A percentile compares a stretch with the other conserved stretches of the same genome.
phyloP scores from a whole-genome alignment of 2,113 vertebrate genomes.

The Silurus asotus region DNA sequence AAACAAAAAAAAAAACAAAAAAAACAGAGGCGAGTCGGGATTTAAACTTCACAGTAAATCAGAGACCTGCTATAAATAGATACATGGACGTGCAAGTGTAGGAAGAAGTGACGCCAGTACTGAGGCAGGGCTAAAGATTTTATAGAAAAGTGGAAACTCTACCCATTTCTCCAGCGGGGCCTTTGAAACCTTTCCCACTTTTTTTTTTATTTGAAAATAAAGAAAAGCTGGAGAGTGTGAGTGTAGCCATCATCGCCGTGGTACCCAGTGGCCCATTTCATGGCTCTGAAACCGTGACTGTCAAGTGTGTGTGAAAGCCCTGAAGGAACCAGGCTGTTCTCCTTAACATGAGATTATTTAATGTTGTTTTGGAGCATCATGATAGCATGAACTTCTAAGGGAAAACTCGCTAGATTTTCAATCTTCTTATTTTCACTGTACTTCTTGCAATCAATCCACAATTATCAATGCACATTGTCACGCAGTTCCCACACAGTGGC shows the following conservation, averaged over 20 bases:
- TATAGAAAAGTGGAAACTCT: background rate
- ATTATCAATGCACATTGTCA: no score
- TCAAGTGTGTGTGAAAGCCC: background rate
- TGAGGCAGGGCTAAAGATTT: slow-evolving; percentile 16
- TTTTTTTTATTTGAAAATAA: background rate
- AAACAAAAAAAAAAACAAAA: background rate
- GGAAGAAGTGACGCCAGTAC: slow-evolving; percentile 42
- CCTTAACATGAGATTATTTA: background rate
- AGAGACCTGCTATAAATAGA: slow-evolving; percentile 46
- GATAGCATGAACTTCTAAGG: no score
- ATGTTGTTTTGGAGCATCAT: no score
- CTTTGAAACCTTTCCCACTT: background rate
- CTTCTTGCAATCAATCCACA: no score
- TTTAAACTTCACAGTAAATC: slow-evolving; percentile 38
- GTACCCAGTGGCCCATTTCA: background rate
- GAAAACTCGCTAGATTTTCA: no score
- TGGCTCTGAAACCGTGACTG: background rate
- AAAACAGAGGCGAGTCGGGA: background rate
- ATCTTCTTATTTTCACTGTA: no score
- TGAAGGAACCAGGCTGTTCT: background rate
- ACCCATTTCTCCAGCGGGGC: background rate
- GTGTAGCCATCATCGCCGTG: background rate
- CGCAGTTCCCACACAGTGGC: no score
- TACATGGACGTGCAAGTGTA: background rate
- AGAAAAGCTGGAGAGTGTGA: background rate